Evolutionary conservation across 2,888 invertebrate genomes (phyloP), one percentile per base, ranked within the genome.

Genomic region (Apocheima hispidaria): DNA sequence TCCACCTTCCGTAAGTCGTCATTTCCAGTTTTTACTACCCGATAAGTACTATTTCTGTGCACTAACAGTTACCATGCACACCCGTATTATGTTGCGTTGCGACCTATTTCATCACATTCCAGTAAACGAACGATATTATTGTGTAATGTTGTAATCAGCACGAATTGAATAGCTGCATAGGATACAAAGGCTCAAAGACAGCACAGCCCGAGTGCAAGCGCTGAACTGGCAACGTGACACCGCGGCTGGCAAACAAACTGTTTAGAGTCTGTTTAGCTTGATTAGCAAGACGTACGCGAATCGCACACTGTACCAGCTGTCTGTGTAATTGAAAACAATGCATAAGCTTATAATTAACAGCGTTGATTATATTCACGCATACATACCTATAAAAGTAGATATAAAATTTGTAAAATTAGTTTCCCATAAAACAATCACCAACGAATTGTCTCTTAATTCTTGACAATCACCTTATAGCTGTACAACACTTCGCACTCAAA

Each of bases 241-340:
- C 73, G 79, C 73, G 76, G 73, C 82, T 73, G 76, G 73, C 83
- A 83, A 84, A 85, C 78, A 83, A 77, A 81, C 83, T 86, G 81
- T 91, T 90, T 91, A 91, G 61, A 56, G 26, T 55, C 26, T 40
- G 52, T 61, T 61, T 52, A 54, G 88, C 86, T 88, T 90, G 84
- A 90, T 92, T 91, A 92, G 89, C 90, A 83, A 83, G 83, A 87
- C 88, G 86, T 89, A 84, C 83, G 90, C 90, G 86, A 90, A 90
- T 83, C 86, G 82, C n/a, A 46, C 33, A 12, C 44, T 50, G 50
- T 20, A 28, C 20, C 35, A 16, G 10, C 41, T 12, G 41, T 16
- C 5, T 43, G 35, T 21, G 26, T 51, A 55, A 10, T 21, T 46
- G 4, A 41, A 33, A 41, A 26, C 61, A 61, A 56, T 52, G 40